Evolutionary conservation across 1,140 invertebrate genomes (phyloP).

Genomic region (Oppia nitens): DNA sequence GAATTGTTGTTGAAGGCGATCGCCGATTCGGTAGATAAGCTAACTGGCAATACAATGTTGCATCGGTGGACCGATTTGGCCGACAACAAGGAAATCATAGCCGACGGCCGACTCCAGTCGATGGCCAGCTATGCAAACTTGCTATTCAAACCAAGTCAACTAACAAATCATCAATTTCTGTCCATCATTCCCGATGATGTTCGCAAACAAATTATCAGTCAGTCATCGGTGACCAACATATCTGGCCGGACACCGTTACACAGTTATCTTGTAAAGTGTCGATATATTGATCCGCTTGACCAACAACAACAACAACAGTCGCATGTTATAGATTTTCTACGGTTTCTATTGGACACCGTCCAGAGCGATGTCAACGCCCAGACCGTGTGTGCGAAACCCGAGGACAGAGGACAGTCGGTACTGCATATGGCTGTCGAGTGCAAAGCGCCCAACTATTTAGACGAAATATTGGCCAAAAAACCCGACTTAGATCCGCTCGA

Average conservation of each 20-base stretch:
- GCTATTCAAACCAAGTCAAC: too few relatives aligned
- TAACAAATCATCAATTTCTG: too few relatives aligned
- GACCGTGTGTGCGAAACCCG: not conserved
- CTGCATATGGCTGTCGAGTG: constrained; percentile 26
- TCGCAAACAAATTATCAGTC: too few relatives aligned
- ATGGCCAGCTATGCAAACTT: too few relatives aligned
- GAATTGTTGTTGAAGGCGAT: not conserved
- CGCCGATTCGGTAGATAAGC: not conserved
- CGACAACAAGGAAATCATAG: too few relatives aligned
- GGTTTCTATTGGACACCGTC: not conserved
- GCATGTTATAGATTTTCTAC: not conserved
- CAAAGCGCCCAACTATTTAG: constrained; percentile 21
- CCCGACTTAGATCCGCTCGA: constrained; percentile 26
- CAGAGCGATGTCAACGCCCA: not conserved
- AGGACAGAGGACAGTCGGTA: constrained; percentile 16
- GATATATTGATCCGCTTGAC: not conserved
- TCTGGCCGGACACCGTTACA: not conserved
- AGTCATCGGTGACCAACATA: not conserved
- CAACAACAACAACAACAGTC: not conserved
- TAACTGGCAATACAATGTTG: not conserved
- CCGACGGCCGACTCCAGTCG: too few relatives aligned
- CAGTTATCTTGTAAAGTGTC: not conserved
- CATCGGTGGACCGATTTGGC: not conserved
- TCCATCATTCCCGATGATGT: too few relatives aligned
- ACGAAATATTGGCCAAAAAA: constrained; percentile 25